Base-by-base conservation (phyloP, 1,140 invertebrate genomes). In the Eueides isabella region DNA sequence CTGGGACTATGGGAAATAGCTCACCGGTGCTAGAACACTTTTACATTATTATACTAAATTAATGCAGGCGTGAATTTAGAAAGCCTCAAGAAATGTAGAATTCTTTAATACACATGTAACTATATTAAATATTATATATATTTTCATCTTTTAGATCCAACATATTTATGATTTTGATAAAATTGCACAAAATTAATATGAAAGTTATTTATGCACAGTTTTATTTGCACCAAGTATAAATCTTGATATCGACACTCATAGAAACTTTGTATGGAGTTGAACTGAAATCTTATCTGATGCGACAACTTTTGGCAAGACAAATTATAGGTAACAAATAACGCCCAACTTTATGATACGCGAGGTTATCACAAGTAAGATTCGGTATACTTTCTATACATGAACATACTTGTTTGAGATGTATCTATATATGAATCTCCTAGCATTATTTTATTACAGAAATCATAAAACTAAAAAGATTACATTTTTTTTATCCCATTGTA, bases 1-100 rank as follows among this genome's bases (percentile, higher is more conserved):
- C 84, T 80, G 88, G 89, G 90, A 86, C 89, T 84, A 89, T 89
- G 90, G 90, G 88, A 92, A 91, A 90, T 90, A 85, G 79, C 85
- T 88, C 80, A 84, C 80, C 80, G 85, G 77, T 82, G 83, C 85
- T 82, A 84, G 85, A 88, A 81, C 76, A 85, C 82, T 84, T 91
- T 86, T 87, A 78, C 90, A 82, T 86, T 85, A 85, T 89, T 90
- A 83, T 79, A 86, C 74, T 83, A 83, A 87, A 89, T 91, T 85
- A 86, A 85, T 88, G 79, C 79, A 83, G 82, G 23, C 23, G 48
- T 55, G 12, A 26, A 55, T 11, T 55, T 48, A 23, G 48, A 26
- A 55, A 12, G 19, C 19, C 2, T 26, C 19, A 55, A 55, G 48
- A 55, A 55, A 55, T 55, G 19, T 55, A 55, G 2, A 55, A 26